These are phyloP conservation scores for Varanus komodoensis DNA, from an alignment of 2,113 vertebrate genomes.

Conservation along the genomic window DNA sequence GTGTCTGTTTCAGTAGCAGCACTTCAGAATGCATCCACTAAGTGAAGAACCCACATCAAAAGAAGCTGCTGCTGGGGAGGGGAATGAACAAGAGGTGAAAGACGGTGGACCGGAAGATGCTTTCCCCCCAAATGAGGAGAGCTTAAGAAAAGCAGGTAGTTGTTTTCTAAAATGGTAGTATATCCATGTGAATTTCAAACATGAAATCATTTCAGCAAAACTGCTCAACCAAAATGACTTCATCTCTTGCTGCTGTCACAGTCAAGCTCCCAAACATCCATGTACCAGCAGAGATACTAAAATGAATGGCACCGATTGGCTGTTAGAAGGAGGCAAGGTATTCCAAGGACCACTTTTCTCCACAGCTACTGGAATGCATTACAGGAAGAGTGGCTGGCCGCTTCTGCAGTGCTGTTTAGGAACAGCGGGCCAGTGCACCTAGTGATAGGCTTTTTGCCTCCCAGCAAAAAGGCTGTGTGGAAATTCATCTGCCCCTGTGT, in stretches of 20 bases:
- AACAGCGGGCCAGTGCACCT: neutral
- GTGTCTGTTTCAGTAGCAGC: neutral
- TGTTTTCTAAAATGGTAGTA: neutral
- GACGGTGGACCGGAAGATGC: fast-evolving
- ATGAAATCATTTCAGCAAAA: neutral
- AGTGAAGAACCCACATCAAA: neutral
- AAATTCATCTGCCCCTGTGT: neutral
- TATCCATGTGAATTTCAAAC: neutral
- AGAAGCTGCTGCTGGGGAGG: neutral
- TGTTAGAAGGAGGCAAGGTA: neutral
- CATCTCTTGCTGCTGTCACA: neutral
- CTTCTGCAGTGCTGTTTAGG: neutral
- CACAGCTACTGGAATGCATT: neutral
- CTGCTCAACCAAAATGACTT: neutral
- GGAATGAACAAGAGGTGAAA: fast-evolving
- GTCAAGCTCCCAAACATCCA: neutral
- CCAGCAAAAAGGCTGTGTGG: neutral
- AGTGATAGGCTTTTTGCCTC: neutral
- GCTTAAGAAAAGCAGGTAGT: slow-evolving; percentile 41
- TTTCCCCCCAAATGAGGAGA: neutral
- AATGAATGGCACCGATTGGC: neutral
- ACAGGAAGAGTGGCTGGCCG: neutral
- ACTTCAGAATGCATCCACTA: slow-evolving; percentile 35
- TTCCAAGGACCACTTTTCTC: neutral
- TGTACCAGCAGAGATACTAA: too few species aligned